These are phyloP conservation scores for Columba livia DNA, from an alignment of 2,113 vertebrate species.

Conservation along the genomic window DNA sequence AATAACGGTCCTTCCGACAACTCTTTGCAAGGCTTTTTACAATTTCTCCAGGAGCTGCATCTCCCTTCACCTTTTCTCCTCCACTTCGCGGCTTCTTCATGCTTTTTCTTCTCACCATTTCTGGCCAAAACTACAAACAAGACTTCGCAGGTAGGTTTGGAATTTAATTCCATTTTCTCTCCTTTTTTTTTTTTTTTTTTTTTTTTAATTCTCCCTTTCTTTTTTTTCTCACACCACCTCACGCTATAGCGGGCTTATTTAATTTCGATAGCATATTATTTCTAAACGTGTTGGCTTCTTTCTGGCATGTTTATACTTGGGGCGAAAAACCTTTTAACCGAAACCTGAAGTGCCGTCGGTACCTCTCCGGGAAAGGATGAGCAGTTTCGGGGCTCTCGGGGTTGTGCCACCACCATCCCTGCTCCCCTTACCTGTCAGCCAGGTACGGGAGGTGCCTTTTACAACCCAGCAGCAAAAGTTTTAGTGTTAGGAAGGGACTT, in stretches of 20 bases:
- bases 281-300: background rate
- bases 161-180: slow-evolving; percentile 66
- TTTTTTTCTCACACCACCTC: background rate
- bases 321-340: background rate
- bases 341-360: slow-evolving; percentile 50
- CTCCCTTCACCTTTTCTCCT: slow-evolving; percentile 82
- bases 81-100: slow-evolving; percentile 87
- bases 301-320: slow-evolving; percentile 16
- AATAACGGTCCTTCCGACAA: slow-evolving; percentile 97
- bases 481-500: slow-evolving; percentile 24
- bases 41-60: slow-evolving; percentile 91
- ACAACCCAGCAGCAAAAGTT: slow-evolving; percentile 67
- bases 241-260: background rate
- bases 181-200: background rate
- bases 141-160: slow-evolving; percentile 89
- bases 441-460: slow-evolving; percentile 81
- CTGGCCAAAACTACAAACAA: slow-evolving; percentile 85
- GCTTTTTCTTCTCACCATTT: slow-evolving; percentile 84
- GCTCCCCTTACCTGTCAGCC: slow-evolving; percentile 81
- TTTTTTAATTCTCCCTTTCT: background rate
- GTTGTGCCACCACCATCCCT: background rate
- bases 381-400: slow-evolving; percentile 36
- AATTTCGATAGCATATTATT: slow-evolving; percentile 1
- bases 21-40: slow-evolving; percentile 91
- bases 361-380: slow-evolving; percentile 58